A percentile compares a stretch with the other conserved stretches of the same genome.
phyloP scores from a whole-genome alignment of 2,888 invertebrate genomes.

The Archips crataeganus region DNA sequence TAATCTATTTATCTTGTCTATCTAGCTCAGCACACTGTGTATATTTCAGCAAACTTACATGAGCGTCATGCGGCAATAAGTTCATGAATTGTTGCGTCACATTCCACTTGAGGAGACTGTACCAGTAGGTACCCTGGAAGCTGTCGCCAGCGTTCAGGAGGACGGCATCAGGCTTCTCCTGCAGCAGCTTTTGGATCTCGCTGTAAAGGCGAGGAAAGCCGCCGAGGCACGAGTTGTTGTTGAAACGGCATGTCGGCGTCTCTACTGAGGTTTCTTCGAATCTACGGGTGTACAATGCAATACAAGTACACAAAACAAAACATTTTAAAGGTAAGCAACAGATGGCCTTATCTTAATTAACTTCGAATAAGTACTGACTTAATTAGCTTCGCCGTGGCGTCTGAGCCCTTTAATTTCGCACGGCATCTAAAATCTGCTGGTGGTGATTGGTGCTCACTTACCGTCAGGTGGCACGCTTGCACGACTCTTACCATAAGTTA shows the following conservation, averaged over 20 bases:
- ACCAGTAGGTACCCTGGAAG: slow-evolving; percentile 95
- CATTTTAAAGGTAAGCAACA: too few species aligned
- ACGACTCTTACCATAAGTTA: too few species aligned
- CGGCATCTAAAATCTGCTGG: too few species aligned
- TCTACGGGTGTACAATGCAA: slow-evolving; percentile 60
- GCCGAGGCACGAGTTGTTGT: slow-evolving; percentile 87
- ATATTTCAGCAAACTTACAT: slow-evolving; percentile 80
- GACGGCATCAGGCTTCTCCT: slow-evolving; percentile 85
- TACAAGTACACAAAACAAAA: too few species aligned
- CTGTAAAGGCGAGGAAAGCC: slow-evolving; percentile 89
- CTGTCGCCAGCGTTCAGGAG: slow-evolving; percentile 94
- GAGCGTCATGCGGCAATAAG: slow-evolving; percentile 90
- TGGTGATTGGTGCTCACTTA: too few species aligned
- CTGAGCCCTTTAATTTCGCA: too few species aligned
- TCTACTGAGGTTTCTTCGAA: slow-evolving; percentile 86
- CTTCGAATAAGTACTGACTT: too few species aligned
- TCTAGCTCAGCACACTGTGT: too few species aligned
- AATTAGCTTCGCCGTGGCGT: too few species aligned
- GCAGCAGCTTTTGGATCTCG: slow-evolving; percentile 78
- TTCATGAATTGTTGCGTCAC: slow-evolving; percentile 92
- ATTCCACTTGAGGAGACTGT: slow-evolving; percentile 90
- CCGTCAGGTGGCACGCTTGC: too few species aligned
- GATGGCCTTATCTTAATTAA: too few species aligned
- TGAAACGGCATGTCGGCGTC: slow-evolving; percentile 84
- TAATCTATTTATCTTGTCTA: too few species aligned